Conservation (phyloP, 2,888 invertebrate species). For the Caenorhabditis virilis region DNA sequence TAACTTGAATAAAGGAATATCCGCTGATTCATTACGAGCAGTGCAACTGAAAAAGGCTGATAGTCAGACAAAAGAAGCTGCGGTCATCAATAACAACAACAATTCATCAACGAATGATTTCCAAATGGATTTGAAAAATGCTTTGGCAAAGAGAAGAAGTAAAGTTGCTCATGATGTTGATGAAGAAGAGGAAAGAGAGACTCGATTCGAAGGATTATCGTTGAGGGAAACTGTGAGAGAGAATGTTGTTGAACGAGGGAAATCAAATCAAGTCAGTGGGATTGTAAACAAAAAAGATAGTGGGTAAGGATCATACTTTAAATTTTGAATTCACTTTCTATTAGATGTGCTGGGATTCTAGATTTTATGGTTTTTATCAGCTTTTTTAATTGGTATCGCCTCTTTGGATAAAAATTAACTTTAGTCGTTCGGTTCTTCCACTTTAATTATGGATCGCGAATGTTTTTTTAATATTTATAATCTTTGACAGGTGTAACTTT, state of each 20-base stretch:
- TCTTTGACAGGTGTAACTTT: too few species aligned
- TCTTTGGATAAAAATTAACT: too few species aligned
- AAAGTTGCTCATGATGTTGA: constrained; percentile 64
- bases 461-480: too few species aligned
- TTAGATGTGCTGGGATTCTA: too few species aligned
- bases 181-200: constrained; percentile 51
- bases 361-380: too few species aligned
- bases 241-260: constrained; percentile 52
- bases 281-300: constrained; percentile 67
- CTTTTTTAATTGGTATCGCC: too few species aligned
- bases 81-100: constrained; percentile 22
- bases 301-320: constrained; percentile 55
- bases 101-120: constrained; percentile 57
- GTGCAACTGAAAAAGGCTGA: constrained; percentile 39
- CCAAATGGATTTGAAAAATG: constrained; percentile 66
- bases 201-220: constrained; percentile 60
- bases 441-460: too few species aligned
- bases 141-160: constrained; percentile 65
- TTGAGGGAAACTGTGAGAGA: constrained; percentile 68
- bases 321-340: too few species aligned
- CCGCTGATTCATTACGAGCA: constrained; percentile 41
- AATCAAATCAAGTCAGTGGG: constrained; percentile 53
- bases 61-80: constrained; percentile 8
- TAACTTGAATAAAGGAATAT: constrained; percentile 32
- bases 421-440: too few species aligned